These are phyloP conservation scores for Acanthaster planci DNA, from an alignment of 35 echinoderm and acorn worm genomes.

Conservation along the genomic window DNA sequence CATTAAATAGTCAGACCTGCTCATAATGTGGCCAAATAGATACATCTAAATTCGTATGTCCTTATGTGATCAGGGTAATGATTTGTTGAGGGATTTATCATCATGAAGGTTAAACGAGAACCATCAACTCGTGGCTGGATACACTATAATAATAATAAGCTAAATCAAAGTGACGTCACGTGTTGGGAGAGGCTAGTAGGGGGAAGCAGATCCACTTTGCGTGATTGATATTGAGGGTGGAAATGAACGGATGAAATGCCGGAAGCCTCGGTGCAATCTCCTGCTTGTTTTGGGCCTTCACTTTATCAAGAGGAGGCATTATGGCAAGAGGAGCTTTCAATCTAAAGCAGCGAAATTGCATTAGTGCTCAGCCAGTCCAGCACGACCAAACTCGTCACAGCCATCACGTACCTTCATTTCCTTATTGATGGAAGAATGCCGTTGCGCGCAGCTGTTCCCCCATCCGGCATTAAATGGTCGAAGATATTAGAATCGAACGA, in stretches of 20 bases:
- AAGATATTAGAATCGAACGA: conserved; percentile 34
- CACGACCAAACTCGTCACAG: not conserved
- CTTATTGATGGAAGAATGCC: conserved; percentile 29
- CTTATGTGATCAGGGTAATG: too few species aligned
- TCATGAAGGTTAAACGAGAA: too few species aligned
- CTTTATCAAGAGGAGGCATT: conserved; percentile 1
- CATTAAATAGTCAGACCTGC: too few species aligned
- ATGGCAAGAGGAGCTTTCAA: not conserved
- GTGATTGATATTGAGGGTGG: conserved; percentile 24
- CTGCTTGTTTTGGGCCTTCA: conserved; percentile 20
- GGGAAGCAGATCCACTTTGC: not conserved
- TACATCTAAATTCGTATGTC: too few species aligned
- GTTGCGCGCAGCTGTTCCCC: conserved; percentile 25
- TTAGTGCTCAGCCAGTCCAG: conserved; percentile 17
- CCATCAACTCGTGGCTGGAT: too few species aligned
- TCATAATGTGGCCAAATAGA: too few species aligned
- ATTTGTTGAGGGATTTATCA: too few species aligned
- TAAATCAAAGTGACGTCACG: too few species aligned
- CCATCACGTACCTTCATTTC: conserved; percentile 31
- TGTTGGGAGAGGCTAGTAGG: too few species aligned
- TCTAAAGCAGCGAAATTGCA: conserved; percentile 13
- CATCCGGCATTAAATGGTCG: conserved; percentile 31
- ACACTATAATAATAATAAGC: too few species aligned
- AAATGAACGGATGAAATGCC: conserved; percentile 20
- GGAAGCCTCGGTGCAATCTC: conserved; percentile 22